These are phyloP conservation scores for Colletes collaris DNA, from an alignment of 2,888 invertebrate genomes.

Conservation along the genomic window DNA sequence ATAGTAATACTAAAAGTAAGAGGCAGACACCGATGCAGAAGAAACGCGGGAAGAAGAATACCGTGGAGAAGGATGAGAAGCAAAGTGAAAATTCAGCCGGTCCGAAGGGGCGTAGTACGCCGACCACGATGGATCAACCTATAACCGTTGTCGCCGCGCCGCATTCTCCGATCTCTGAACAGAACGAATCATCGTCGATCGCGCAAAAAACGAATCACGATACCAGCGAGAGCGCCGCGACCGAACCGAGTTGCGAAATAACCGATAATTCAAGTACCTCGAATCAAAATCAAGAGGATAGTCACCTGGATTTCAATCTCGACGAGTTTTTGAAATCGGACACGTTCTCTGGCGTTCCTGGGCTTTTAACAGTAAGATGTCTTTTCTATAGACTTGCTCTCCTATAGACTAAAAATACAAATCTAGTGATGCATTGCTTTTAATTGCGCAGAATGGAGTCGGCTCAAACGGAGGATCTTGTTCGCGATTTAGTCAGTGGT, in stretches of 20 bases:
- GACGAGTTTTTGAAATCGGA: slow-evolving; percentile 94
- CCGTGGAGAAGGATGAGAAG: slow-evolving; percentile 81
- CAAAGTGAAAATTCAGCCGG: slow-evolving; percentile 67
- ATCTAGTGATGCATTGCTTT: neutral
- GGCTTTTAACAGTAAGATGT: slow-evolving; percentile 87
- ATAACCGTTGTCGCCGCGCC: slow-evolving; percentile 75
- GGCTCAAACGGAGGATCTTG: slow-evolving; percentile 84
- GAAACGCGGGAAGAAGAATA: slow-evolving; percentile 82
- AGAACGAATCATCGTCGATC: slow-evolving; percentile 69
- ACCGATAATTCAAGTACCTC: slow-evolving; percentile 65
- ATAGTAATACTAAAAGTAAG: slow-evolving; percentile 74
- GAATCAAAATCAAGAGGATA: slow-evolving; percentile 68
- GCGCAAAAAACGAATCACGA: slow-evolving; percentile 70
- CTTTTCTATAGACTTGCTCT: too few relatives aligned
- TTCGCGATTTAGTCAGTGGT: slow-evolving; percentile 92
- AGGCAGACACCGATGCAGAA: slow-evolving; percentile 83
- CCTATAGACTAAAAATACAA: too few relatives aligned
- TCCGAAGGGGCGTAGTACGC: slow-evolving; percentile 81
- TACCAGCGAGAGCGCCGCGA: slow-evolving; percentile 58
- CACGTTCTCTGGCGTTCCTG: slow-evolving; percentile 89
- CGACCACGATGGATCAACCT: slow-evolving; percentile 79
- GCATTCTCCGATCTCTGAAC: slow-evolving; percentile 81
- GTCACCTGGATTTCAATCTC: slow-evolving; percentile 87
- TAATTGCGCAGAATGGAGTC: slow-evolving; percentile 86
- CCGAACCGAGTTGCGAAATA: slow-evolving; percentile 67